These are phyloP conservation scores for Cyprinodon diabolis DNA, from an alignment of 2,797 vertebrate species.

Conservation along the genomic window DNA sequence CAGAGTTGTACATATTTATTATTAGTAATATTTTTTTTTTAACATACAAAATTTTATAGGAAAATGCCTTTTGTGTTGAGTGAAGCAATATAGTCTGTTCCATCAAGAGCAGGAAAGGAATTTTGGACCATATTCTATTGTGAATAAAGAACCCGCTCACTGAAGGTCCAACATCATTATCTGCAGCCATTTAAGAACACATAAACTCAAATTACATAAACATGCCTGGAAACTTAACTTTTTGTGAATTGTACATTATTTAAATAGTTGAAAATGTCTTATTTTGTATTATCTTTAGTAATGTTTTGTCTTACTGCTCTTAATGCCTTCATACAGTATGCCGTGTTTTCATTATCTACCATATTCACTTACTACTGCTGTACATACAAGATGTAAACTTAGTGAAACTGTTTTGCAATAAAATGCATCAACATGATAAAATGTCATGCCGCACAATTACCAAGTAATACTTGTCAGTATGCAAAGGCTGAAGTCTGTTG, in stretches of 20 bases:
- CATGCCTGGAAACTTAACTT: conserved; percentile 24
- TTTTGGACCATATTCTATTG: conserved; percentile 22
- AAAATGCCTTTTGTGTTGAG: neutral
- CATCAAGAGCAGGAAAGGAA: neutral
- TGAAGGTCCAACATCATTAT: conserved; percentile 42
- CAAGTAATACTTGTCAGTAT: conserved; percentile 55
- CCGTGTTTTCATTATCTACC: conserved; percentile 60
- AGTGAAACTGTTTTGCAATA: conserved; percentile 60
- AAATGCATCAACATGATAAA: conserved; percentile 61
- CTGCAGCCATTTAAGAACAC: conserved; percentile 47
- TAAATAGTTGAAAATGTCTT: conserved; percentile 62
- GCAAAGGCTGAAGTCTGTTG: conserved; percentile 59
- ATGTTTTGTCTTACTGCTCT: conserved; percentile 53
- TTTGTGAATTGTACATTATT: conserved; percentile 81
- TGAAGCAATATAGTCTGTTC: neutral
- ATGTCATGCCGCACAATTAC: conserved; percentile 51
- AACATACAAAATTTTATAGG: neutral
- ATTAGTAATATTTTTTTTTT: conserved; percentile 10
- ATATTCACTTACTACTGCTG: conserved; percentile 78
- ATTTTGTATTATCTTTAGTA: conserved; percentile 63
- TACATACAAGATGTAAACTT: conserved; percentile 75
- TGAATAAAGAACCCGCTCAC: conserved; percentile 60
- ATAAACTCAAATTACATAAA: conserved; percentile 43
- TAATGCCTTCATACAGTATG: conserved; percentile 36
- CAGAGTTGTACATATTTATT: conserved; percentile 67